A percentile compares a stretch with the other conserved stretches of the same genome.
Evolutionary conservation across 2,113 vertebrate genomes (phyloP).

Genomic region (Platysteira castanea): DNA sequence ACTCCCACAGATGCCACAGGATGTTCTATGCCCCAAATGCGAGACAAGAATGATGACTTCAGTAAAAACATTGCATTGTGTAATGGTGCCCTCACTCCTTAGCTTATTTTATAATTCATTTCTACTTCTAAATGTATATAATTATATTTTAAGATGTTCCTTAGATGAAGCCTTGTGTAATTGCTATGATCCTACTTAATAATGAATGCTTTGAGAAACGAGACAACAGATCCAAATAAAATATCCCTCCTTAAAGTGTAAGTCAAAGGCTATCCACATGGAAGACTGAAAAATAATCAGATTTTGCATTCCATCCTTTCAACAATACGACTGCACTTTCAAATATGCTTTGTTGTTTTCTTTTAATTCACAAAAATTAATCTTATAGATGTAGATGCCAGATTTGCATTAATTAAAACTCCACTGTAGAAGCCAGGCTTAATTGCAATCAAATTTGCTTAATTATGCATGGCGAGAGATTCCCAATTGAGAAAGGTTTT

Average conservation of each 20-base stretch:
- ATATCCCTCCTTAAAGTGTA: slow-evolving; percentile 59
- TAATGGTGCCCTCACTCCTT: slow-evolving; percentile 32
- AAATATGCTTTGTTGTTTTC: slow-evolving; percentile 98
- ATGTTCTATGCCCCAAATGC: background rate
- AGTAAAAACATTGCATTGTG: background rate
- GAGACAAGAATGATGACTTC: background rate
- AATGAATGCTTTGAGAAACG: slow-evolving; percentile 66
- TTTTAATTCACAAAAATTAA: slow-evolving; percentile 99
- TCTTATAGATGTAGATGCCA: slow-evolving; percentile 99
- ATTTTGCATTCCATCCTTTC: slow-evolving; percentile 81
- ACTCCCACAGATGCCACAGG: background rate
- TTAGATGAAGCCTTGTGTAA: slow-evolving; percentile 43
- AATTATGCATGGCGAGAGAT: slow-evolving; percentile 99
- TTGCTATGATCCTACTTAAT: slow-evolving; percentile 68
- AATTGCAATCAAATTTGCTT: slow-evolving; percentile 99
- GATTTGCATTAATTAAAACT: slow-evolving; percentile 99
- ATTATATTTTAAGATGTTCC: slow-evolving; percentile 55
- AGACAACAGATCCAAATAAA: slow-evolving; percentile 66
- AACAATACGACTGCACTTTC: slow-evolving; percentile 92
- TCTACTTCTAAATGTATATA: slow-evolving; percentile 50
- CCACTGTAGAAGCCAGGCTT: slow-evolving; percentile 99
- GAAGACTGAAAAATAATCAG: slow-evolving; percentile 74
- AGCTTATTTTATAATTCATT: slow-evolving; percentile 15
- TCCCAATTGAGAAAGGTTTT: slow-evolving; percentile 99
- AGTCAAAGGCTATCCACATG: slow-evolving; percentile 71